Evolutionary conservation across 2,888 invertebrate species (phyloP).

Genomic region (Callyntrura guangdongensis): DNA sequence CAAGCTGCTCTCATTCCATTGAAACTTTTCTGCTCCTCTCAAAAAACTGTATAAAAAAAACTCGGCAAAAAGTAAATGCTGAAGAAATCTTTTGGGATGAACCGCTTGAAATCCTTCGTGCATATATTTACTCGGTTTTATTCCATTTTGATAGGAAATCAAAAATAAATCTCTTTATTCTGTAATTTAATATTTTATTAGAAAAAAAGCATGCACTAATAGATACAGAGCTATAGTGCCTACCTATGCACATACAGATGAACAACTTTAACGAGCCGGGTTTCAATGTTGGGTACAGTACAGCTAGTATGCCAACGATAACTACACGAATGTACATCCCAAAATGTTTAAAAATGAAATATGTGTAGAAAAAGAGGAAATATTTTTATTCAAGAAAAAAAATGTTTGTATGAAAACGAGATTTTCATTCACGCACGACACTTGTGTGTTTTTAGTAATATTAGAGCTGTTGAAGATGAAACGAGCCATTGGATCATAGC

Average conservation of each 20-base stretch:
- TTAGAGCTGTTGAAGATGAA: neutral
- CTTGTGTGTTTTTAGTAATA: constrained; percentile 30
- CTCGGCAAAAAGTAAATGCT: neutral
- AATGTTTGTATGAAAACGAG: constrained; percentile 33
- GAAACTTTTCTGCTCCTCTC: neutral
- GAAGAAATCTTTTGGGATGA: neutral
- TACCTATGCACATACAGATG: no score
- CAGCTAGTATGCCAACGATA: neutral
- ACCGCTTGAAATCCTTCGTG: constrained; percentile 20
- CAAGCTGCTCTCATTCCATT: neutral
- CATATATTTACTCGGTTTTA: constrained; percentile 42
- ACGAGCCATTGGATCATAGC: neutral
- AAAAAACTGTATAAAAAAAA: neutral
- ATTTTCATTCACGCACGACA: constrained; percentile 46
- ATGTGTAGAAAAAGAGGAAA: constrained; percentile 3
- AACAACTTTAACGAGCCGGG: constrained; percentile 3
- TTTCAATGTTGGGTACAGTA: neutral
- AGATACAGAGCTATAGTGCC: neutral
- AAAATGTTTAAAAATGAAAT: neutral
- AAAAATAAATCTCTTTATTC: constrained; percentile 55
- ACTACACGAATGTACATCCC: neutral
- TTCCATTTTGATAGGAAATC: constrained; percentile 56
- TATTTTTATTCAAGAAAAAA: neutral
- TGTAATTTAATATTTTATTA: constrained; percentile 51
- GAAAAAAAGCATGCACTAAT: neutral